Conservation (phyloP, 2,888 invertebrate species). For the Pollenia griseotomentosa region DNA sequence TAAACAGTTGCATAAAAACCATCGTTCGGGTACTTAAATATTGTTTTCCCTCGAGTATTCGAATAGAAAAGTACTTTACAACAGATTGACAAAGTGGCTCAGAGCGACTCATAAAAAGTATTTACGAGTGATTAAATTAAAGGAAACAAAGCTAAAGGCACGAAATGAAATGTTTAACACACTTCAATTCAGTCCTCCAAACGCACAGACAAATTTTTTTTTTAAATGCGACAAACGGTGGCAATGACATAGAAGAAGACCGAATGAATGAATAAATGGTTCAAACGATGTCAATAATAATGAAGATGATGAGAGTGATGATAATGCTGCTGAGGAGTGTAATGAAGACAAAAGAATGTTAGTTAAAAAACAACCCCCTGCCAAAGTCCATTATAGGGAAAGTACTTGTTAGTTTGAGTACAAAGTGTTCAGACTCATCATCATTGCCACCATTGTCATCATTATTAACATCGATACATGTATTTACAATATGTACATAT, state of each 20-base stretch:
- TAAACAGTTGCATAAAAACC: background rate
- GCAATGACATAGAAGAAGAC: constrained; percentile 51
- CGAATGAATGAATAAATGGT: constrained; percentile 20
- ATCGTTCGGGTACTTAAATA: constrained; percentile 39
- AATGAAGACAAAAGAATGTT: constrained; percentile 46
- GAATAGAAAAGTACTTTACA: constrained; percentile 56
- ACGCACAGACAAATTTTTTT: background rate
- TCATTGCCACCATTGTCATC: constrained; percentile 44
- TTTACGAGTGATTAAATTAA: constrained; percentile 72
- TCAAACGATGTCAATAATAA: constrained; percentile 54
- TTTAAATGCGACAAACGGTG: constrained; percentile 44
- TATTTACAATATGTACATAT: no score
- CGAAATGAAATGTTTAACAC: constrained; percentile 63
- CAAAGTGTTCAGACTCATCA: constrained; percentile 51
- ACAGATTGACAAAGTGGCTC: constrained; percentile 71
- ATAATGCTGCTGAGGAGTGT: constrained; percentile 21
- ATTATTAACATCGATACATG: constrained; percentile 24
- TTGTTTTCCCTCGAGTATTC: constrained; percentile 54
- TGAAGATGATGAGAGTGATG: constrained; percentile 41
- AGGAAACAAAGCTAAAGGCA: constrained; percentile 65
- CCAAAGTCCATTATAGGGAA: constrained; percentile 15
- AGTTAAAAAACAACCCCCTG: constrained; percentile 58
- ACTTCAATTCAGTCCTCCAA: background rate
- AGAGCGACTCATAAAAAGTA: constrained; percentile 70
- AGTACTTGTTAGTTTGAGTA: constrained; percentile 16